These are phyloP conservation scores for Drosophila fulvimacula DNA, from an alignment of 2,888 invertebrate species.

Conservation along the genomic window DNA sequence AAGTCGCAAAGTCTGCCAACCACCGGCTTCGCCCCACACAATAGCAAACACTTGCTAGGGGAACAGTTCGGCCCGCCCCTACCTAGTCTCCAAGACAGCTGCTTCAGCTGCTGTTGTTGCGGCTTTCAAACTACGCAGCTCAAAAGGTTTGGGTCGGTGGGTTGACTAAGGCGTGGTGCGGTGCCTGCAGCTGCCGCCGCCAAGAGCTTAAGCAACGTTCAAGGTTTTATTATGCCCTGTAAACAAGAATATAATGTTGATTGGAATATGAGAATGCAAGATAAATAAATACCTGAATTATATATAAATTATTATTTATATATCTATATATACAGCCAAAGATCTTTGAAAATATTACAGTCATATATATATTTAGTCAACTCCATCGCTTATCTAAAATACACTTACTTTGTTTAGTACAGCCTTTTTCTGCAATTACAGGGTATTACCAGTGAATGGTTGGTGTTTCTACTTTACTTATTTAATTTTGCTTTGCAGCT, in stretches of 20 bases:
- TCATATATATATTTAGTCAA: too few relatives aligned
- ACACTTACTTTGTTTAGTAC: background rate
- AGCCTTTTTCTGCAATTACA: background rate
- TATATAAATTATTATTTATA: background rate
- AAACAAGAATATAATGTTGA: too few relatives aligned
- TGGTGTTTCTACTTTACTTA: background rate
- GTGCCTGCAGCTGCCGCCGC: constrained; percentile 11
- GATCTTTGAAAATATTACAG: background rate
- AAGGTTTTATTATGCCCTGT: constrained; percentile 17
- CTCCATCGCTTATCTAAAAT: background rate
- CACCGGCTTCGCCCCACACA: constrained; percentile 29
- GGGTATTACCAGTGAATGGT: background rate
- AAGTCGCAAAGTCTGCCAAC: constrained; percentile 64
- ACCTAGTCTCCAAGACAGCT: background rate
- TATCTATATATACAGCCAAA: background rate
- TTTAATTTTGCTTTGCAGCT: constrained; percentile 28
- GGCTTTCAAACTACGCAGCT: constrained; percentile 45
- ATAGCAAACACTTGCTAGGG: constrained; percentile 47
- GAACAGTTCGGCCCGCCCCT: constrained; percentile 5
- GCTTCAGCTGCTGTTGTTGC: constrained; percentile 19
- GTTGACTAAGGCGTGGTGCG: constrained; percentile 6
- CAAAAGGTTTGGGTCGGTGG: constrained; percentile 15
- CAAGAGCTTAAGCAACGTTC: background rate
- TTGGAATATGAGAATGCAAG: background rate
- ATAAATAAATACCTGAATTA: background rate